Base-by-base conservation (phyloP, 1,140 invertebrate genomes). In the Cotesia typhae region DNA sequence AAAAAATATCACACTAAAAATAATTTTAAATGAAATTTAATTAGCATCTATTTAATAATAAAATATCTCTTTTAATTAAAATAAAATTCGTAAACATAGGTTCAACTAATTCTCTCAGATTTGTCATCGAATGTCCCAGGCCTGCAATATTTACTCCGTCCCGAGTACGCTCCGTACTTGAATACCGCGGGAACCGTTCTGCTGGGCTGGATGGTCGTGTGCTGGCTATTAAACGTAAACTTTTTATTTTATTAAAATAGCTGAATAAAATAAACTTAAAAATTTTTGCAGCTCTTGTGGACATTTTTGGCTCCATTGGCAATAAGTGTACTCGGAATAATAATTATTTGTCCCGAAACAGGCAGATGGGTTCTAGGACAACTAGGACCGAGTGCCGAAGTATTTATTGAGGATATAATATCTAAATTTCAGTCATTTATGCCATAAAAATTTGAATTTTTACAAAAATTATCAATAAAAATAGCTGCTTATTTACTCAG, bases 141-240 rank as follows among this genome's bases (percentile, higher is more conserved):
- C 28, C 53, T 81, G 7, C 69, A 73, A 47, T 70, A 70, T 60
- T 35, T 80, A n/a, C 20, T 79, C 12, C 71, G 73, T 0, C 64
- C 75, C 0, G 73, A 82, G 20, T 77, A 76, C 65, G 53, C 72
- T 6, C 73, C 80, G 35, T 83, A 81, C 59, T 70, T 81, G 12
- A 81, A 75, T 37, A 83, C 82, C 35, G 78, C 75, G 17, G 77
- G 78, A 5, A 81, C 77, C 5, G 74, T 82, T n/a, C 52, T 83
- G 3, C 63, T 83, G 3, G 81, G 81, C 4, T 83, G 81, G 81
- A 74, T 82, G 47, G 76, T 82, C 10, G 75, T 82, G 5, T 78
- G 77, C 1, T 82, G 77, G 78, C 76, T 82, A 68, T 78, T 76
- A 59, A 80, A 80, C 20, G 82, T 83, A 59, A 59, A 17, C 5